Base-by-base conservation (phyloP, 2,797 vertebrate species). In the Orientallactaga sibirica region DNA sequence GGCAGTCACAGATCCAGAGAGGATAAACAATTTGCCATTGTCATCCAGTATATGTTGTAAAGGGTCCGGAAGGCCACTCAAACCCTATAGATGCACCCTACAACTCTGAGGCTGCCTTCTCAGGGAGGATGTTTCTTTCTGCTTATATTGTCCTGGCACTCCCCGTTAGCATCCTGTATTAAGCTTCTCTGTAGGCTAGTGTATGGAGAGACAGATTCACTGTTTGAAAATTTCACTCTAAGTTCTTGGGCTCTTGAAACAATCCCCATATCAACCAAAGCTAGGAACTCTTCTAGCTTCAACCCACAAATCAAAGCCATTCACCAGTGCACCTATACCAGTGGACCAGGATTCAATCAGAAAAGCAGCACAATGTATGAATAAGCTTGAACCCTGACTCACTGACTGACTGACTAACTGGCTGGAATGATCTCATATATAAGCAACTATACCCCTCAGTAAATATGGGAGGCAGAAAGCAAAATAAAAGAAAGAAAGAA, bases 151-250 rank as follows among this genome's bases (percentile, higher is more conserved):
- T 70, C 33, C 62, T 92, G 71, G 62, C 9, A 29, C 29, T 61
- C 66, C 66, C 41, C 82, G 29, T 15, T 83, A 20, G 83, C 24
- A 76, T 9, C 12, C 11, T 43, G 24, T 52, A 27, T 55, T 75
- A 88, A 48, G 78, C 64, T 78, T 76, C 62, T 86, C 67, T 67
- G 83, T n/a, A 33, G 18, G 3, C 73, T 82, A 29, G 92, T 88
- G 77, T 66, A 33, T 3, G 7, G 10, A 94, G 33, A 81, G 68
- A 93, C 68, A 77, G 70, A 90, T 61, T 62, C 61, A 71, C 41
- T 25, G 1, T 87, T 74, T 67, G 64, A 80, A 2, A 19, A 81
- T 86, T 86, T 64, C 75, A 61, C 20, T 37, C 14, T 61, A 81
- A 48, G 25, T 52, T 92, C 74, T 29, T 37, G 71, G 62, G 22